phyloP scores from a whole-genome alignment of 1,140 invertebrate genomes.

The Drosophila micromelanica region DNA sequence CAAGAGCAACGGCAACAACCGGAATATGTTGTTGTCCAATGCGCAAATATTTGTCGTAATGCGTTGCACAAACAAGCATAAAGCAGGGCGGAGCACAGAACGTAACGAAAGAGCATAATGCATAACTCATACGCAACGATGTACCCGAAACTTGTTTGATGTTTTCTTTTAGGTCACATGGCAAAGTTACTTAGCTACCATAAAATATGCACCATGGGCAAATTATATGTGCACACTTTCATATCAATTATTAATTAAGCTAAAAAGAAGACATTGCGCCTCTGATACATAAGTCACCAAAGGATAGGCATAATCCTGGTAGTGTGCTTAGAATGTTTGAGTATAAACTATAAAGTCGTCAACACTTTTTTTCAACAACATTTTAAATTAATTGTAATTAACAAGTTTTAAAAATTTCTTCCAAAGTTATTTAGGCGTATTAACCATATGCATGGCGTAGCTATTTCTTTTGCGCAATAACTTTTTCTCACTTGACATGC shows the following conservation, averaged over 20 bases:
- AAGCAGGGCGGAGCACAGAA: slow-evolving; percentile 18
- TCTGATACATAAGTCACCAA: too few species aligned
- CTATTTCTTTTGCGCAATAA: not conserved
- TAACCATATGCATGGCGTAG: too few species aligned
- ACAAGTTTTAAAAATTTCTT: too few species aligned
- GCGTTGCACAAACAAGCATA: slow-evolving; percentile 47
- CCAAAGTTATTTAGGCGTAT: too few species aligned
- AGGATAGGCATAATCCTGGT: too few species aligned
- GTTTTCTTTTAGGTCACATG: slow-evolving; percentile 38
- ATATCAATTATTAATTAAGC: slow-evolving; percentile 36
- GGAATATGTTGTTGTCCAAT: slow-evolving; percentile 49
- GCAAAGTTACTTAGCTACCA: slow-evolving; percentile 42
- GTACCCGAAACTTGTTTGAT: slow-evolving; percentile 49
- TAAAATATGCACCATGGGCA: slow-evolving; percentile 44
- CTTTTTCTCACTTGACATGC: slow-evolving; percentile 9
- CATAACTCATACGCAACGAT: slow-evolving; percentile 54
- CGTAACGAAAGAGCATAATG: slow-evolving; percentile 36
- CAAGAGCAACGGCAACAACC: slow-evolving; percentile 12
- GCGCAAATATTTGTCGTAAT: slow-evolving; percentile 54
- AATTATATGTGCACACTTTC: slow-evolving; percentile 11
- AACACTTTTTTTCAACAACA: too few species aligned
- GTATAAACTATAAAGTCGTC: too few species aligned
- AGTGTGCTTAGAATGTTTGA: too few species aligned
- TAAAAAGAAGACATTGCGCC: not conserved
- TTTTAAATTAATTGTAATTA: too few species aligned